Conservation (phyloP, 2,113 vertebrate species). For the Psephotus haematonotus region DNA sequence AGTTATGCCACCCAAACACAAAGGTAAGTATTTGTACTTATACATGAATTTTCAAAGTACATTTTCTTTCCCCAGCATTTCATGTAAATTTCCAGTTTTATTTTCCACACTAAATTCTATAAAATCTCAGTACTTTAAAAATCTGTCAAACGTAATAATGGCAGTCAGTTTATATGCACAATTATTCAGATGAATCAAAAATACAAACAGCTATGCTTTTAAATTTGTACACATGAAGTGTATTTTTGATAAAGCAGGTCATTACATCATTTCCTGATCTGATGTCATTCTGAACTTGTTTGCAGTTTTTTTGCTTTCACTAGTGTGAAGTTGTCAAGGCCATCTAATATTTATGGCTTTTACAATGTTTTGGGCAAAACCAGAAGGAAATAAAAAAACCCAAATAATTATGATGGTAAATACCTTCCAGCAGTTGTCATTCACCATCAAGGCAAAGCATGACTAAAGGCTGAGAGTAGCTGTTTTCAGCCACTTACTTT, state of each 20-base stretch:
- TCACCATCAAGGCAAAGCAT: neutral
- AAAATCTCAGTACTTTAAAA: neutral
- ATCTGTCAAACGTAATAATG: neutral
- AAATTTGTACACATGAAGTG: neutral
- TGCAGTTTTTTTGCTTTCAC: neutral
- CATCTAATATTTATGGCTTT: neutral
- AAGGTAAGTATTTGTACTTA: conserved; percentile 78
- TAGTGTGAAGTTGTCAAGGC: neutral
- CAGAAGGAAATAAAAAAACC: neutral
- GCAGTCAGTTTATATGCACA: neutral
- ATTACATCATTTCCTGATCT: neutral
- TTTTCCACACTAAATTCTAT: neutral
- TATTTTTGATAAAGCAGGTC: rapidly evolving
- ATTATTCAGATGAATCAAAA: neutral
- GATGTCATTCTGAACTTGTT: neutral
- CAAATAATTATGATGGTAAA: neutral
- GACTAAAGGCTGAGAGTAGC: neutral
- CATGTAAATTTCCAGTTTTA: neutral
- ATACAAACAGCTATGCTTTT: neutral
- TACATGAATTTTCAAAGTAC: neutral
- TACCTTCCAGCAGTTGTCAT: neutral
- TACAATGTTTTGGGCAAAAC: neutral
- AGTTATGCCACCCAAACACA: conserved; percentile 89
- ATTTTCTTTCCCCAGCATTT: neutral
- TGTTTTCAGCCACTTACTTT: neutral